Conservation (phyloP, 2,113 vertebrate species). For the Apaloderma vittatum region DNA sequence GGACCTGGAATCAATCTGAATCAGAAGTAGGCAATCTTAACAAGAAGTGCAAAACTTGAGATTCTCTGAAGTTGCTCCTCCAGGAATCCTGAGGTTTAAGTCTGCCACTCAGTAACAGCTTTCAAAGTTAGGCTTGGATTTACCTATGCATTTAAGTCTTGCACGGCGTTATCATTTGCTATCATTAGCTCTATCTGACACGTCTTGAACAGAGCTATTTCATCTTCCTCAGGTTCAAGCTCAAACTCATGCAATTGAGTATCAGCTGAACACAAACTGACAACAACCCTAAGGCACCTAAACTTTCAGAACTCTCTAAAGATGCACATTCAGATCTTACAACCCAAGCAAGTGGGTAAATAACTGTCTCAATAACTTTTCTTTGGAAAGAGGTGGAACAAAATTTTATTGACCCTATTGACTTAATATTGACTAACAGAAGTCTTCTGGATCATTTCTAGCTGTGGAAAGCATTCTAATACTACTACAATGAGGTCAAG, state of each 20-base stretch:
- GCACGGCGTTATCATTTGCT: background rate
- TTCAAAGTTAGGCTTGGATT: background rate
- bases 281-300: background rate
- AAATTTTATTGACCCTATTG: background rate
- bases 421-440: background rate
- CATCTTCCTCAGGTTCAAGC: background rate
- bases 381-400: background rate
- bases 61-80: background rate
- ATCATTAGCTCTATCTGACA: background rate
- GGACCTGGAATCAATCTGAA: background rate
- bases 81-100: background rate
- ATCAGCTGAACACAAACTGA: background rate
- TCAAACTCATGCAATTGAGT: background rate
- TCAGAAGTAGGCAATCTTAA: background rate
- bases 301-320: background rate
- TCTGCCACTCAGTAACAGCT: accelerated
- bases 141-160: background rate
- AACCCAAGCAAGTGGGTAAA: background rate
- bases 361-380: background rate
- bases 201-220: background rate
- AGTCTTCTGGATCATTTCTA: background rate
- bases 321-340: accelerated
- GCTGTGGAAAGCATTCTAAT: background rate
- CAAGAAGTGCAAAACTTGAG: background rate
- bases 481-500: background rate